Percentiles rank a stretch among this genome's conserved stretches.
Evolutionary conservation across 1,140 invertebrate species (phyloP).

Genomic region (Mactra quadrangularis): DNA sequence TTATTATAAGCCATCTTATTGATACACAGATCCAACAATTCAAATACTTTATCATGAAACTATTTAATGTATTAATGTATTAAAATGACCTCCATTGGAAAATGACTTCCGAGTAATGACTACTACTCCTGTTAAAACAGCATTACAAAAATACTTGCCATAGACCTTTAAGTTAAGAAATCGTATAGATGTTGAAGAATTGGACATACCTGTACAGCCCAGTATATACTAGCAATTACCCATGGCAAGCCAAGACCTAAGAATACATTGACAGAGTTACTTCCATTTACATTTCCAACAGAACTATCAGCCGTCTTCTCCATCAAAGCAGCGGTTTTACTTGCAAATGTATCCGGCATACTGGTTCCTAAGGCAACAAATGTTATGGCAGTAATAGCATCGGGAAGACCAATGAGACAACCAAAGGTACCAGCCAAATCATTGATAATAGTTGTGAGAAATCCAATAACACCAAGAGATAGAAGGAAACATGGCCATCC

Average conservation of each 20-base stretch:
- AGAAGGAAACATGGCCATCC: constrained; percentile 88
- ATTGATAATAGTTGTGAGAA: constrained; percentile 87
- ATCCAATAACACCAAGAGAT: constrained; percentile 86
- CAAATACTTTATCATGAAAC: no score
- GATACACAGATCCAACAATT: no score
- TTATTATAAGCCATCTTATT: no score
- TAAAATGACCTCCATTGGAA: no score
- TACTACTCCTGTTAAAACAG: no score
- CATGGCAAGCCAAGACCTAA: constrained; percentile 89
- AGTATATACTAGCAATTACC: constrained; percentile 87
- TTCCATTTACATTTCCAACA: constrained; percentile 85
- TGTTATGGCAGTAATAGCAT: constrained; percentile 88
- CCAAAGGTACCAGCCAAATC: constrained; percentile 88
- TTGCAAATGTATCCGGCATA: constrained; percentile 88
- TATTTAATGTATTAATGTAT: no score
- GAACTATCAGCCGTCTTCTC: constrained; percentile 85
- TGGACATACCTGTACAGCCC: constrained; percentile 84
- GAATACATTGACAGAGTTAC: constrained; percentile 87
- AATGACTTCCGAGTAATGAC: no score
- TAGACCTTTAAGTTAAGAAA: no score
- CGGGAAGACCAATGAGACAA: constrained; percentile 86
- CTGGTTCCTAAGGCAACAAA: constrained; percentile 90
- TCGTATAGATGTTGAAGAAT: no score
- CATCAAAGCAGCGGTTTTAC: constrained; percentile 83
- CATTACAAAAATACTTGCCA: no score